Percentiles rank a stretch among this genome's conserved stretches.
These are phyloP conservation scores for Nephila pilipes DNA, from an alignment of 1,140 invertebrate genomes.

Conservation along the genomic window DNA sequence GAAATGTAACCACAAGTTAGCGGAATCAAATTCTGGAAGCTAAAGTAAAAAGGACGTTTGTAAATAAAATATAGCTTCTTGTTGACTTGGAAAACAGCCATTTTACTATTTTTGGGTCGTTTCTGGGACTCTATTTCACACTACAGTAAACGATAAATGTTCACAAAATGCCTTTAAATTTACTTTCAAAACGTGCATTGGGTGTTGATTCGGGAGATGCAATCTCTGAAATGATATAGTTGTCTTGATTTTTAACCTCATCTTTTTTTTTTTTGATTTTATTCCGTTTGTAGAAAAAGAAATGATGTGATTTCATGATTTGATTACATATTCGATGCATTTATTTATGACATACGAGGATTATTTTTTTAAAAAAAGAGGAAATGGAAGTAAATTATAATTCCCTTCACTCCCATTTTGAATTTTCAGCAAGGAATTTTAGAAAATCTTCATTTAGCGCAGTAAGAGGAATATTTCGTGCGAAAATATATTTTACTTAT, in stretches of 20 bases:
- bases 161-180: constrained; percentile 50
- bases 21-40: constrained; percentile 38
- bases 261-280: neutral
- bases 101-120: constrained; percentile 32
- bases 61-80: constrained; percentile 67
- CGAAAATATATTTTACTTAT: too few relatives aligned
- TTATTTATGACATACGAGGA: too few relatives aligned
- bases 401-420: too few relatives aligned
- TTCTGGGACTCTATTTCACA: constrained; percentile 55
- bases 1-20: constrained; percentile 27
- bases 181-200: constrained; percentile 26
- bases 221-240: neutral
- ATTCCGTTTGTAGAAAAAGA: neutral
- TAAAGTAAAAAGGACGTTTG: constrained; percentile 39
- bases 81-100: constrained; percentile 61
- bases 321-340: neutral
- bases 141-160: constrained; percentile 38
- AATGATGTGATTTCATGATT: neutral
- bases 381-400: too few relatives aligned
- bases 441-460: too few relatives aligned
- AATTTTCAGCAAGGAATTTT: too few relatives aligned
- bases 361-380: too few relatives aligned
- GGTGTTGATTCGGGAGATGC: neutral
- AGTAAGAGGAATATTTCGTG: too few relatives aligned
- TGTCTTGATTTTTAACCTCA: neutral